Evolutionary conservation across 2,797 vertebrate species (phyloP), one percentile per base, ranked within the genome.

Genomic region (Hydrophis major): DNA sequence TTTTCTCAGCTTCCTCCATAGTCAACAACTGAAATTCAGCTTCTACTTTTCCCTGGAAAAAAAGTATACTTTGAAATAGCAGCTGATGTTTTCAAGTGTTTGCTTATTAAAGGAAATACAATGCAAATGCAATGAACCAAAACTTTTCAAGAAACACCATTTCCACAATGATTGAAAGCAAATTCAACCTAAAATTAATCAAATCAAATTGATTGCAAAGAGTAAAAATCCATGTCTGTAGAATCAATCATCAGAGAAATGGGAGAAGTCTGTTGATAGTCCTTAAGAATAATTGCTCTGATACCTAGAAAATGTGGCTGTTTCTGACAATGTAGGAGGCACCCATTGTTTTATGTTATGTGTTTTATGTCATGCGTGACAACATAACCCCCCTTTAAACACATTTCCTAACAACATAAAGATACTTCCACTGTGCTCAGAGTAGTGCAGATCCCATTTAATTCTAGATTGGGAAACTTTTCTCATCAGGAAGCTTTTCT

Each of bases 41-140:
- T 96, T 99, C 99, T 95, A 99, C 98, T 96, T 99, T 99, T 2
- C 99, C 99, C 99, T 99, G 92, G n/a, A 94, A 32, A 10, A 90
- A 90, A 57, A 92, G 91, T 3, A 78, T 0, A 22, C 5, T 78
- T 86, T 83, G 95, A 90, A 27, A 32, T 86, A 61, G 53, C 16
- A 55, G 0, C 4, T 0, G 50, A 69, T 4, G 28, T 11, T 50
- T 60, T 60, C 37, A 87, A 89, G 20, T 16, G 25, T 57, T 6
- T 69, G 32, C 27, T 47, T 22, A 22, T 27, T 69, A 57, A 57
- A 69, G 50, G 63, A 42, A 88, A 37, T 27, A 25, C 16, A 20
- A 22, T 78, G 53, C 37, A 74, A 20, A n/a, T 78, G 53, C 37
- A 88, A 11, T 4, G 55, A 90, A 47, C 4, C 47, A 92, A 92